A percentile compares a stretch with the other conserved stretches of the same genome.
These are phyloP conservation scores for Aplidium turbinatum DNA, from an alignment of 23 tunicate genomes.

Conservation along the genomic window DNA sequence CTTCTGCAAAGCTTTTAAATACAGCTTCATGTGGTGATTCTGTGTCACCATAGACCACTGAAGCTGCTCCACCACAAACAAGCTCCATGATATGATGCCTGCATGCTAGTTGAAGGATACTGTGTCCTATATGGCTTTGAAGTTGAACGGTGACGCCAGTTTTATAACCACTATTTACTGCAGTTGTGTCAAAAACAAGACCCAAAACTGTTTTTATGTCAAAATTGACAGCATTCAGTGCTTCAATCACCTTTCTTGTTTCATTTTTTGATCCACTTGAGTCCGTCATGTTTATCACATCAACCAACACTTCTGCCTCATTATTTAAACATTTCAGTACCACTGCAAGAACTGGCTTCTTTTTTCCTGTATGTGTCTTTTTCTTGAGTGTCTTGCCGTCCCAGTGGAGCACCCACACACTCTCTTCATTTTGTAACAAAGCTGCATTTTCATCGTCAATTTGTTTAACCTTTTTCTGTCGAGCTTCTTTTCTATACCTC, in stretches of 20 bases:
- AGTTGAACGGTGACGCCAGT: too few relatives aligned
- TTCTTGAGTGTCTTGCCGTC: slow-evolving; percentile 17
- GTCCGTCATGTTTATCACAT: neutral
- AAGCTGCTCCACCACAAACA: too few relatives aligned
- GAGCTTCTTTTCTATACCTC: slow-evolving; percentile 2
- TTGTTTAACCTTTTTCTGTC: neutral
- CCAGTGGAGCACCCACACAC: slow-evolving; percentile 20
- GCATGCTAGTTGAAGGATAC: too few relatives aligned
- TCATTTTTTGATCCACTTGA: slow-evolving; percentile 3
- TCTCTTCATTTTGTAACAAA: slow-evolving; percentile 7
- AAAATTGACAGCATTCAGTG: too few relatives aligned
- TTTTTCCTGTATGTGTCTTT: slow-evolving; percentile 1
- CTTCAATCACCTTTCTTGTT: neutral
- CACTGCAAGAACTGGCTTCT: neutral
- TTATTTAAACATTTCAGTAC: slow-evolving; percentile 1
- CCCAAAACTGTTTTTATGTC: too few relatives aligned
- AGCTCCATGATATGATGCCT: too few relatives aligned
- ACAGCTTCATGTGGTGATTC: too few relatives aligned
- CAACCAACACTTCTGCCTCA: neutral
- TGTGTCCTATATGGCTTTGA: too few relatives aligned
- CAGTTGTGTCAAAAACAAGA: too few relatives aligned
- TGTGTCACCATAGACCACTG: too few relatives aligned
- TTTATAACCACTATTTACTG: too few relatives aligned
- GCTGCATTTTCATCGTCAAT: slow-evolving; percentile 4
- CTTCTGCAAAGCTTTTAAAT: too few relatives aligned